phyloP scores from a whole-genome alignment of 2,797 vertebrate genomes.

The Hoplostethus atlanticus region DNA sequence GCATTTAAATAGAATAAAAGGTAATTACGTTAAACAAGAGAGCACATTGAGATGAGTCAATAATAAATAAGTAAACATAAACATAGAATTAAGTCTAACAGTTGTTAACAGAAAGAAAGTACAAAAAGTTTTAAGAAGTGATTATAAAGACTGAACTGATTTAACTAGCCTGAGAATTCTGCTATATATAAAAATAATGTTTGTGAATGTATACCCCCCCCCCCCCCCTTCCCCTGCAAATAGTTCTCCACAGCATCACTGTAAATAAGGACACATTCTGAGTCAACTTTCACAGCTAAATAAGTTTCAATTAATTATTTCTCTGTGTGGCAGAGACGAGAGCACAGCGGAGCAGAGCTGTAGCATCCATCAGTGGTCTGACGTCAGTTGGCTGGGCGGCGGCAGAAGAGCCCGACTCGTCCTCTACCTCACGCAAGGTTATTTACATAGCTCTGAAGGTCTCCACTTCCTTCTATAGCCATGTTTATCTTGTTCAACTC shows the following conservation, averaged over 20 bases:
- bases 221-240: neutral
- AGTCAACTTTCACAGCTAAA: neutral
- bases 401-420: constrained; percentile 35
- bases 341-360: neutral
- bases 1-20: no score
- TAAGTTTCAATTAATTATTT: constrained; percentile 8
- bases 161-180: no score
- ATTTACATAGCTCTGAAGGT: constrained; percentile 67
- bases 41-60: no score
- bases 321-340: constrained; percentile 5
- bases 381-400: neutral
- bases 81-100: no score
- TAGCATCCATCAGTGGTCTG: constrained; percentile 5
- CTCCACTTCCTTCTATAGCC: constrained; percentile 55
- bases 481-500: constrained; percentile 73
- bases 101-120: no score
- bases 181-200: no score
- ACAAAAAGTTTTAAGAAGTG: no score
- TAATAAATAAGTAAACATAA: no score
- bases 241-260: neutral
- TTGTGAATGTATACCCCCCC: neutral
- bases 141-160: no score
- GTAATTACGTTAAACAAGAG: no score
- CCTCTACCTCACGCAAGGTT: constrained; percentile 44
- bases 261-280: neutral